phyloP scores from a whole-genome alignment of 1,140 invertebrate genomes.

The Anastrepha obliqua region DNA sequence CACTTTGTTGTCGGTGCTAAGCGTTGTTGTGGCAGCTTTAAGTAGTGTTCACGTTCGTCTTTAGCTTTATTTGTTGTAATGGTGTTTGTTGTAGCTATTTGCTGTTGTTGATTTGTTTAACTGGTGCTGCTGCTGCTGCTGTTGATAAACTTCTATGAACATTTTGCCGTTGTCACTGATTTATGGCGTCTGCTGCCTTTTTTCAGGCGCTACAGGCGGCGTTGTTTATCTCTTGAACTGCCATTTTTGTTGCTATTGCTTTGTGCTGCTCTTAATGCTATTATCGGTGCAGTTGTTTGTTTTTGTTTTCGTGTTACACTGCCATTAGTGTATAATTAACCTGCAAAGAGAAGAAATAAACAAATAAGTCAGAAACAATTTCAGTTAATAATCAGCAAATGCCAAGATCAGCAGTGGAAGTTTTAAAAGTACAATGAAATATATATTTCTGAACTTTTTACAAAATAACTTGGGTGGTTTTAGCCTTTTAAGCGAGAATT shows the following conservation, averaged over 20 bases:
- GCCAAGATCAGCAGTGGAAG: too few species aligned
- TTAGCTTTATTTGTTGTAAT: neutral
- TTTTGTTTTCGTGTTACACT: neutral
- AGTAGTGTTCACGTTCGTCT: neutral
- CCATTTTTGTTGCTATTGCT: neutral
- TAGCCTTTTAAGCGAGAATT: too few species aligned
- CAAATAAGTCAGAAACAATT: neutral
- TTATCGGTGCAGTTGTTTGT: conserved; percentile 19
- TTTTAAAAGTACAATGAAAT: too few species aligned
- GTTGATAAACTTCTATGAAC: conserved; percentile 45
- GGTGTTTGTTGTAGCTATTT: conserved; percentile 10
- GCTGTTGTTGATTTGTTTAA: conserved; percentile 2
- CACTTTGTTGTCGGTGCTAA: neutral
- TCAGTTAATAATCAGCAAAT: too few species aligned
- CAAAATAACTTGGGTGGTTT: too few species aligned
- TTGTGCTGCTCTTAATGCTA: conserved; percentile 39
- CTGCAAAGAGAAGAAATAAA: conserved; percentile 35
- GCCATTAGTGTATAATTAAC: conserved; percentile 25
- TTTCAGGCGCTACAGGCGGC: neutral
- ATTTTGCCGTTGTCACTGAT: conserved; percentile 39
- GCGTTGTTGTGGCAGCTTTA: conserved; percentile 7
- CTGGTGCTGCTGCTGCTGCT: conserved; percentile 39
- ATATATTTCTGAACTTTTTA: too few species aligned
- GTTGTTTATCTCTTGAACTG: conserved; percentile 39
- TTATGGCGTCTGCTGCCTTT: conserved; percentile 5